Base-by-base conservation (phyloP, 2,113 vertebrate genomes). In the Dendropsophus ebraccatus region DNA sequence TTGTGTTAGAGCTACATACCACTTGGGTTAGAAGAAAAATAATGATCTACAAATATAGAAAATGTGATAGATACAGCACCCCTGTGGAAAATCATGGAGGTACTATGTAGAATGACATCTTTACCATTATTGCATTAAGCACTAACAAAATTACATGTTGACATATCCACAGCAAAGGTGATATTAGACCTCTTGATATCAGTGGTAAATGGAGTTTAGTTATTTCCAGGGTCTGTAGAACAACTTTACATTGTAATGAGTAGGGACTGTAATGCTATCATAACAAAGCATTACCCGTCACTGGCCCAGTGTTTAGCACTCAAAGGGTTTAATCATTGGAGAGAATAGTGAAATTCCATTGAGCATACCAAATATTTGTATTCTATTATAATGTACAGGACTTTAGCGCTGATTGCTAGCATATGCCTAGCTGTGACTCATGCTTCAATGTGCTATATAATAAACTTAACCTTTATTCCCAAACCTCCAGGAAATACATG, bases 401-500 rank as follows among this genome's bases (percentile, higher is more conserved):
- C 65, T 78, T 47, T 62, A 85, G n/a, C 47, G 14, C 74, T 86
- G 76, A 86, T 86, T 86, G 65, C 84, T 81, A 80, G 84, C 84
- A 86, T 73, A 86, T 86, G 84, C 49, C 47, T 13, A 21, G 62
- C 73, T 81, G 76, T 81, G 84, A 86, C 77, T 86, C 76, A 86
- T 67, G 47, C 77, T 86, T 30, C 28, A 60, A 30, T 86, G 76
- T 79, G 60, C 65, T 73, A 80, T 77, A 75, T 45, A 32, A 54
- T 81, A 67, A 81, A 81, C 62, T 60, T 86, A 86, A 86, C 62
- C 84, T 80, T 86, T 86, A 72, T 86, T 86, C 84, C 84, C 84
- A 80, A 80, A 58, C 32, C 76, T 60, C 77, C 84, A 8, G 77
- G 35, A 81, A 45, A 86, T 79, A 28, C 84, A 86, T 72, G 84